Evolutionary conservation across 2,888 invertebrate genomes (phyloP), one percentile per base, ranked within the genome.

Genomic region (Theretra japonica): DNA sequence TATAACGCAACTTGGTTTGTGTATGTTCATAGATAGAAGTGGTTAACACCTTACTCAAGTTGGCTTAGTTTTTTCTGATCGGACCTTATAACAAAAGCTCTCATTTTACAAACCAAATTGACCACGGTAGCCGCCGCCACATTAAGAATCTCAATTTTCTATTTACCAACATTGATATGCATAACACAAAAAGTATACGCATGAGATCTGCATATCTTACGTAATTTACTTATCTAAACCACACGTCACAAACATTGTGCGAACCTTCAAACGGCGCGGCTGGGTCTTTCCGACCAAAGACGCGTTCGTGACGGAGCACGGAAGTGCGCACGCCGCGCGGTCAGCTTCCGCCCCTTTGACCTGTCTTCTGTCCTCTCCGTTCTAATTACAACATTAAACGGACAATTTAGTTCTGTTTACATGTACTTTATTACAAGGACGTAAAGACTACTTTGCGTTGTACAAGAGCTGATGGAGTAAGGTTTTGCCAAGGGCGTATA

Each of bases 261-360:
- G 53, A 78, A 78, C 85, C 82, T 84, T 84, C 83, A 79, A 84
- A 81, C 83, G 80, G 73, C 80, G 6, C 59, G 41, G 48, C 30
- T 80, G 79, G 82, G 80, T 80, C 83, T 80, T 86, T 87, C 87
- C 86, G 87, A 80, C 86, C 80, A 86, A 88, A 90, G 90, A 90
- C 88, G 85, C 82, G 84, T 78, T 83, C 82, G 81, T 84, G 86
- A 85, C 89, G 85, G 83, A 82, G 77, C 77, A 78, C 88, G 90
- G 91, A 90, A 88, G 90, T 86, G 77, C 86, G 88, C 88, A 83
- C 83, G 86, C 86, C 86, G 86, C 87, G 88, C 90, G 91, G 91
- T 90, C 91, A 91, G 90, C 89, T 88, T 93, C 93, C 93, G 91
- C 80, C 88, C 86, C 92, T 93, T 93, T 92, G 92, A 91, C 92